phyloP scores from a whole-genome alignment of 2,797 vertebrate species.

The Oreochromis mossambicus region DNA sequence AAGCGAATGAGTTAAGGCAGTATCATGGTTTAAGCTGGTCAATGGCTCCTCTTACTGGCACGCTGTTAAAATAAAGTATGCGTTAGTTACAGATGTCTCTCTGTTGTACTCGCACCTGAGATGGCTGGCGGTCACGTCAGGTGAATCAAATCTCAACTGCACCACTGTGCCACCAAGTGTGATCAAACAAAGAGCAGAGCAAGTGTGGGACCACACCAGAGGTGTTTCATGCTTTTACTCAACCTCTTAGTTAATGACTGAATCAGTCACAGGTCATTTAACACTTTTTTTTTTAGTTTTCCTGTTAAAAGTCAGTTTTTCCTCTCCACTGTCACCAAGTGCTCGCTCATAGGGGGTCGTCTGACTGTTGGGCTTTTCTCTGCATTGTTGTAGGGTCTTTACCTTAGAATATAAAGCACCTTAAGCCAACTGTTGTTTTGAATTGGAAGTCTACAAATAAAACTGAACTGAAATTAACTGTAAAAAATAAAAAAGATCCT shows the following conservation, averaged over 20 bases:
- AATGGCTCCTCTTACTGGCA: neutral
- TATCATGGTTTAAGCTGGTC: neutral
- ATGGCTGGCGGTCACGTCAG: neutral
- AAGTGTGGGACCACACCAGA: conserved; percentile 15
- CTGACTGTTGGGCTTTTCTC: neutral
- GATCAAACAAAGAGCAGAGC: neutral
- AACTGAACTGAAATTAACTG: neutral
- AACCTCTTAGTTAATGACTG: neutral
- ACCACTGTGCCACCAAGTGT: neutral
- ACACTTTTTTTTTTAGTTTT: neutral
- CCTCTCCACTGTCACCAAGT: neutral
- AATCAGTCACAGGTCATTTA: neutral
- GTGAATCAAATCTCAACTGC: neutral
- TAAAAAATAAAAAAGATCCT: neutral
- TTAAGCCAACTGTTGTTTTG: neutral
- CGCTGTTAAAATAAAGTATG: conserved; percentile 4
- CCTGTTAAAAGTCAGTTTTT: neutral
- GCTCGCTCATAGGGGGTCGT: neutral
- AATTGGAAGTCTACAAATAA: neutral
- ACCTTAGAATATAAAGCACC: neutral
- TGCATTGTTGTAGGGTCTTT: neutral
- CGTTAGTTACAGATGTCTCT: neutral
- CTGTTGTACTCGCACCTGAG: neutral
- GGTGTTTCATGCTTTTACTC: neutral
- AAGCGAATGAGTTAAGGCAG: conserved; percentile 6